These are phyloP conservation scores for Seriola aureovittata DNA, from an alignment of 2,113 vertebrate genomes.

Conservation along the genomic window DNA sequence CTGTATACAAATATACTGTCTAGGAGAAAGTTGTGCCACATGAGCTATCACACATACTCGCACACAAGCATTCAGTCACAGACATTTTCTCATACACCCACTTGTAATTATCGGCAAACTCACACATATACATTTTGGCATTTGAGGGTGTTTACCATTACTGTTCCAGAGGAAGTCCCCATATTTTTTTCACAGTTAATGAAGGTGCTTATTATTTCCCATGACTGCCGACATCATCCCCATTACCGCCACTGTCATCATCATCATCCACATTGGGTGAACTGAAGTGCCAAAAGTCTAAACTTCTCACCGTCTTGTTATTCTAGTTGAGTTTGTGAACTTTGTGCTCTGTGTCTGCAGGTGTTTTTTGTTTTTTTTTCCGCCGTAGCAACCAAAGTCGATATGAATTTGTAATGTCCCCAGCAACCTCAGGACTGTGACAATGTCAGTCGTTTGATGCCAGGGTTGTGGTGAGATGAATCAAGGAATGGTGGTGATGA, in stretches of 20 bases:
- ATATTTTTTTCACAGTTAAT: slow-evolving; percentile 43
- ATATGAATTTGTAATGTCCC: slow-evolving; percentile 77
- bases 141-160: slow-evolving; percentile 36
- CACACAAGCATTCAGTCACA: not conserved
- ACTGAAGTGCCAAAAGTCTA: slow-evolving; percentile 13
- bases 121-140: slow-evolving; percentile 48
- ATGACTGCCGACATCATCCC: slow-evolving; percentile 32
- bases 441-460: slow-evolving; percentile 76
- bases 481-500: slow-evolving; percentile 67
- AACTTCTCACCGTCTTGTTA: slow-evolving; percentile 50
- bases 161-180: slow-evolving; percentile 1
- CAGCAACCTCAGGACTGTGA: slow-evolving; percentile 56
- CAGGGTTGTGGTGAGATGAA: slow-evolving; percentile 66
- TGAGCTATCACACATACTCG: not conserved
- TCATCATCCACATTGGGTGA: not conserved
- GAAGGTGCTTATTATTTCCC: slow-evolving; percentile 58
- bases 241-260: slow-evolving; percentile 8
- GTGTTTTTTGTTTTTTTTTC: slow-evolving; percentile 37
- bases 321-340: slow-evolving; percentile 17
- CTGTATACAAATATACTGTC: not conserved
- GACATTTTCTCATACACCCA: slow-evolving; percentile 7
- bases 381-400: slow-evolving; percentile 65
- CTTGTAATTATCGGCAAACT: slow-evolving; percentile 33
- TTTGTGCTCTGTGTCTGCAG: slow-evolving; percentile 39
- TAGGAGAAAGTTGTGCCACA: not conserved